Evolutionary conservation across 2,888 invertebrate genomes (phyloP).

Genomic region (Tholera decimalis): DNA sequence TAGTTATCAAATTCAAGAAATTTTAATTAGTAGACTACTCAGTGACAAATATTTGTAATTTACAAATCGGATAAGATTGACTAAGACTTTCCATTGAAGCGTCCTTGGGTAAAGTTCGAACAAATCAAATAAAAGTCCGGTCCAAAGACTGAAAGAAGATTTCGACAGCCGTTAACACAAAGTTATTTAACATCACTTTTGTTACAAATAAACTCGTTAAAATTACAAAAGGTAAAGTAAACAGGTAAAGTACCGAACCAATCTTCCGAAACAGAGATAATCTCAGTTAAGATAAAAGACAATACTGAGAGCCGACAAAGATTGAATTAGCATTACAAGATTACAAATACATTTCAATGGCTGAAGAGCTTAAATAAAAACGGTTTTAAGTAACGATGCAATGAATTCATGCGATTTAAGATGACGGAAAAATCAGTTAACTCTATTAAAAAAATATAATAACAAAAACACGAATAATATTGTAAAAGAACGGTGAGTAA

Average conservation of each 20-base stretch:
- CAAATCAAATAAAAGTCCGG: conserved; percentile 46
- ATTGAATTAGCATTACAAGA: conserved; percentile 85
- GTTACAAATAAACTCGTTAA: conserved; percentile 79
- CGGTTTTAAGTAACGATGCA: conserved; percentile 59
- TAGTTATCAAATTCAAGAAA: conserved; percentile 36
- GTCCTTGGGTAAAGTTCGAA: conserved; percentile 7
- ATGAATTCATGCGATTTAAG: conserved; percentile 37
- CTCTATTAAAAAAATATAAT: no score
- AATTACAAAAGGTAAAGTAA: conserved; percentile 79
- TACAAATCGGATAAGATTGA: conserved; percentile 5
- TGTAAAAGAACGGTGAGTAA: no score
- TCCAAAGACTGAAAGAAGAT: conserved; percentile 42
- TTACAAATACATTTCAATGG: conserved; percentile 71
- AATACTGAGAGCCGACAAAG: conserved; percentile 76
- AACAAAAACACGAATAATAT: no score
- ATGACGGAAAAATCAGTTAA: neutral
- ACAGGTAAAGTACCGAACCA: conserved; percentile 75
- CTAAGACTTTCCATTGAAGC: conserved; percentile 2
- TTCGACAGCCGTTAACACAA: conserved; percentile 66
- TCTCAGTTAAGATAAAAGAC: conserved; percentile 78
- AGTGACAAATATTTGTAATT: conserved; percentile 5
- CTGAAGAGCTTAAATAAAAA: conserved; percentile 69
- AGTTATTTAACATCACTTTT: conserved; percentile 75
- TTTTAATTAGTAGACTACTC: conserved; percentile 29
- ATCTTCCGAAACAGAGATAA: conserved; percentile 81